phyloP scores from a whole-genome alignment of 2,113 vertebrate species.

The Amazona vittata region DNA sequence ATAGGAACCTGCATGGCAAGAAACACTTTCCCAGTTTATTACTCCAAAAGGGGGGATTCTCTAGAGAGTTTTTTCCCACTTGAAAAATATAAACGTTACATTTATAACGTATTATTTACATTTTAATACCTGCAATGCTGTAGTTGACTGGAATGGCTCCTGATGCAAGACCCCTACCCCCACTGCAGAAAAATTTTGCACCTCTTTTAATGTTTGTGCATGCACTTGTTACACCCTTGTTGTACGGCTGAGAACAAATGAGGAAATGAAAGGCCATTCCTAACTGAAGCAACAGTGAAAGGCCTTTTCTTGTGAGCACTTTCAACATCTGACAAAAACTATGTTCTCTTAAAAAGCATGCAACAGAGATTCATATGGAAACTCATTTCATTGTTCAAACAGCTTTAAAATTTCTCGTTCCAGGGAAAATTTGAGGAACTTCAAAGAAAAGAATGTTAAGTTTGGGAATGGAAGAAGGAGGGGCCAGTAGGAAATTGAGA shows the following conservation, averaged over 20 bases:
- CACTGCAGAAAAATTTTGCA: not conserved
- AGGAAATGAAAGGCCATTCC: not conserved
- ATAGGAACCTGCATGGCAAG: not conserved
- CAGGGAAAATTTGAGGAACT: not conserved
- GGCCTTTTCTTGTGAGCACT: not conserved
- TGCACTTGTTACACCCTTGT: fast-evolving
- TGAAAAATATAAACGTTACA: not conserved
- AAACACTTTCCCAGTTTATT: not conserved
- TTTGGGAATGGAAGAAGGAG: not conserved
- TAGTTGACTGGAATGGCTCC: not conserved
- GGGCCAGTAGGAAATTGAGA: not conserved
- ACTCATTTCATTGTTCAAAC: not conserved
- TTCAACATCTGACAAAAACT: not conserved
- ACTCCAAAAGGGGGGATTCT: fast-evolving
- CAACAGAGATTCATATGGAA: not conserved
- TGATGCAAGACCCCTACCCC: fast-evolving
- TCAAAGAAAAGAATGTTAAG: not conserved
- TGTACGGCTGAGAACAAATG: not conserved
- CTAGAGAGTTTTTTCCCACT: not conserved
- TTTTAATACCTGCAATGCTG: not conserved
- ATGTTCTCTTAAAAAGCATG: not conserved
- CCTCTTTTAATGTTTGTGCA: not conserved
- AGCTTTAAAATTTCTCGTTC: not conserved
- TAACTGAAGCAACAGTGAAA: not conserved
- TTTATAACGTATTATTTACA: not conserved